Evolutionary conservation across 2,888 invertebrate species (phyloP), one percentile per base, ranked within the genome.

Genomic region (Drosophila hawaiiensis): DNA sequence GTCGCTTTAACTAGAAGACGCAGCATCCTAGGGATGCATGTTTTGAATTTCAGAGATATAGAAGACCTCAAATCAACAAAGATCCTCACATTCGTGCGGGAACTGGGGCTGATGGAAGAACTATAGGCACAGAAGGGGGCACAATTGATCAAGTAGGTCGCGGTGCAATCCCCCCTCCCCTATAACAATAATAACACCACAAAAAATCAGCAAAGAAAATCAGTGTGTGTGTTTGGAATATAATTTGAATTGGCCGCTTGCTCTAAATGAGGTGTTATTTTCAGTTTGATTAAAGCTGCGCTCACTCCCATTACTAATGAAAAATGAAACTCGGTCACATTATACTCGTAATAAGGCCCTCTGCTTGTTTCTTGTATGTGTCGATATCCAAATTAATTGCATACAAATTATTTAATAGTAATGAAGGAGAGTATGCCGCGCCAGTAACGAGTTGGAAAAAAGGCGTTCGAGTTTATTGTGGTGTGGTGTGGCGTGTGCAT

Each of bases 391-490:
- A 87, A 91, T 87, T 90, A 87, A 87, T 87, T 87, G 91, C 87
- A 87, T 90, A 87, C 91, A 87, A 87, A 87, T 87, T 87, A 90
- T 87, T 87, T 90, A 87, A 87, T 91, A 87, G 87, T 89, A 87
- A 90, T 87, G 87, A 85, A 80, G 84, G 74, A 72, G 73, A 64
- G 70, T 72, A 73, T 19, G 39, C 54, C 6, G 47, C 52, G 61
- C 29, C 63, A 58, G 68, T 58, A 67, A 66, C 66, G 61, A 66
- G 50, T 56, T 59, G 47, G 41, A 25, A 73, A 64, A 56, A 39
- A 47, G 22, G 37, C 22, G 28, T 31, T 14, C 5, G 41, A 19
- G 33, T 10, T 2, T 47, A 56, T 28, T 39, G 28, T 28, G 22
- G 60, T 14, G 63, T 35, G 49, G 63, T 56, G 55, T 37, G 61